Conservation (phyloP, 2,888 invertebrate species). For the Caprella mutica region DNA sequence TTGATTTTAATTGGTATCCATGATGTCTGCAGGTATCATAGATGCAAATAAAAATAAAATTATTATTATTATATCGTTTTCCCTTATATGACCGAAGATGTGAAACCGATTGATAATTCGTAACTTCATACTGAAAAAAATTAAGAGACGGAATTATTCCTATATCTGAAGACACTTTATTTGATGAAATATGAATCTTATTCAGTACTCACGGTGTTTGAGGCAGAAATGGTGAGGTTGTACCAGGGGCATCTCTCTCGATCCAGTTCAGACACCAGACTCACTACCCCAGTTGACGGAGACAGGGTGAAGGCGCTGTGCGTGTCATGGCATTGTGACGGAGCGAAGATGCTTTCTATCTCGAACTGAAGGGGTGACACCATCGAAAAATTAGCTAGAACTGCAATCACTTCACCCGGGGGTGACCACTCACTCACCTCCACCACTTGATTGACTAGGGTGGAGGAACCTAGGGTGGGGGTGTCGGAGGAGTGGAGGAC, state of each 20-base stretch:
- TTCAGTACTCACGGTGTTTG: slow-evolving; percentile 63
- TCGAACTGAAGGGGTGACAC: slow-evolving; percentile 19
- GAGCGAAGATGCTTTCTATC: slow-evolving; percentile 11
- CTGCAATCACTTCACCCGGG: slow-evolving; percentile 20
- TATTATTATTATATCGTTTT: too few relatives aligned
- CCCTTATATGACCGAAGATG: too few relatives aligned
- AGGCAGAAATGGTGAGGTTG: slow-evolving; percentile 70
- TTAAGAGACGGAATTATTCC: too few relatives aligned
- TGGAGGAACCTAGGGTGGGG: slow-evolving; percentile 46
- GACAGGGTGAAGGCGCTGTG: slow-evolving; percentile 62
- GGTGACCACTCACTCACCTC: slow-evolving; percentile 27
- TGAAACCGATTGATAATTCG: too few relatives aligned
- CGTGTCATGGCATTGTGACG: neutral
- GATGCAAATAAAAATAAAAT: too few relatives aligned
- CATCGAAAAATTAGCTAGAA: slow-evolving; percentile 17
- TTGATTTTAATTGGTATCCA: too few relatives aligned
- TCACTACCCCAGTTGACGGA: slow-evolving; percentile 73
- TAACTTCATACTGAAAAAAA: too few relatives aligned
- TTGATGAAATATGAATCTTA: too few relatives aligned
- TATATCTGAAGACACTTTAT: too few relatives aligned
- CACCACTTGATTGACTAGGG: slow-evolving; percentile 10
- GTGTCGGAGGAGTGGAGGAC: slow-evolving; percentile 80
- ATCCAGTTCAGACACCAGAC: slow-evolving; percentile 53
- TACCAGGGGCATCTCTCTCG: slow-evolving; percentile 64
- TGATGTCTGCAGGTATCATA: too few relatives aligned